A percentile compares a stretch with the other conserved stretches of the same genome.
Evolutionary conservation across 2,888 invertebrate species (phyloP).

Genomic region (Folsomia candida): DNA sequence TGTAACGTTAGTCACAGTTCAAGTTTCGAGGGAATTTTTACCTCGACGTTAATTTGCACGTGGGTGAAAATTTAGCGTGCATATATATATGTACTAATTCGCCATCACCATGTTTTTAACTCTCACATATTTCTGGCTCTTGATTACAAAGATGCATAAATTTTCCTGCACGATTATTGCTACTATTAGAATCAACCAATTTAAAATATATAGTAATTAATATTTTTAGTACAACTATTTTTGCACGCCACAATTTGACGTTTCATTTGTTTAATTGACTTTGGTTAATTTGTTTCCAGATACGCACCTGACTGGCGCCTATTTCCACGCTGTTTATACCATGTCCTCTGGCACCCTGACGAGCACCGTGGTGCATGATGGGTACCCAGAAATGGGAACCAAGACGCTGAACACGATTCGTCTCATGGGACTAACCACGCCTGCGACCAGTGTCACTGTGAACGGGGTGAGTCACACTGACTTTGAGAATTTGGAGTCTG

Average conservation of each 20-base stretch:
- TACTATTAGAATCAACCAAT: neutral
- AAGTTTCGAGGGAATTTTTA: too few relatives aligned
- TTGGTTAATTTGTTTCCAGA: neutral
- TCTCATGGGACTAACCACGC: slow-evolving; percentile 34
- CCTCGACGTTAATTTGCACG: too few relatives aligned
- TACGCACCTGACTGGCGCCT: neutral
- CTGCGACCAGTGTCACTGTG: slow-evolving; percentile 24
- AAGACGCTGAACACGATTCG: slow-evolving; percentile 33
- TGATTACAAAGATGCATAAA: too few relatives aligned
- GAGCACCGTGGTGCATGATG: slow-evolving; percentile 26
- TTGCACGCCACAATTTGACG: too few relatives aligned
- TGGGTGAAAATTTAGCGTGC: too few relatives aligned
- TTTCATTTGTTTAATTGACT: too few relatives aligned
- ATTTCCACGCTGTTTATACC: neutral
- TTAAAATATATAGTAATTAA: neutral
- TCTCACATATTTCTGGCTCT: too few relatives aligned
- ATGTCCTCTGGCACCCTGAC: slow-evolving; percentile 5
- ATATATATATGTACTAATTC: too few relatives aligned
- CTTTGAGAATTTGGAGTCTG: slow-evolving; percentile 28
- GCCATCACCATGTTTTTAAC: too few relatives aligned
- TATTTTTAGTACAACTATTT: too few relatives aligned
- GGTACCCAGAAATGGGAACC: slow-evolving; percentile 34
- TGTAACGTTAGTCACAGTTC: too few relatives aligned
- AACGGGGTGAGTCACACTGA: slow-evolving; percentile 35
- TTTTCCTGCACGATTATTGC: neutral